Conservation (phyloP, 2,113 vertebrate genomes). For the Gobiocypris rarus region DNA sequence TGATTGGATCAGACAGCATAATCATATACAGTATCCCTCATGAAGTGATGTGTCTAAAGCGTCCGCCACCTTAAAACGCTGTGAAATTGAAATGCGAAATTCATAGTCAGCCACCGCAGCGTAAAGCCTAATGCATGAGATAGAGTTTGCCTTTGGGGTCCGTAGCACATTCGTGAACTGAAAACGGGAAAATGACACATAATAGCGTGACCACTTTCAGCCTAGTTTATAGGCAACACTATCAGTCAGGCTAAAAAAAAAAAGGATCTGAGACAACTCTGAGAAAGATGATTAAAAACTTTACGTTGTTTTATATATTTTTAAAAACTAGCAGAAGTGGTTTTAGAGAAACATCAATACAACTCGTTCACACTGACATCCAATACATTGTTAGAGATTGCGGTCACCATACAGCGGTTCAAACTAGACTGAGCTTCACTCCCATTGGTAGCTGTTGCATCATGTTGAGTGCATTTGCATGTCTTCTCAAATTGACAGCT, state of each 20-base stretch:
- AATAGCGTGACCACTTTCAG: slow-evolving; percentile 1
- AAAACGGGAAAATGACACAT: slow-evolving; percentile 2
- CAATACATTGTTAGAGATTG: not conserved
- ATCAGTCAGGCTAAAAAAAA: not conserved
- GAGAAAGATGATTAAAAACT: not conserved
- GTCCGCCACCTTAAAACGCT: not conserved
- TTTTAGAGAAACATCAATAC: not conserved
- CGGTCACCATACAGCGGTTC: too few relatives aligned
- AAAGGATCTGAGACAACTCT: not conserved
- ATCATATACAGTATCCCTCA: slow-evolving; percentile 25
- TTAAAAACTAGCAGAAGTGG: not conserved
- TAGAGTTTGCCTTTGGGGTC: not conserved
- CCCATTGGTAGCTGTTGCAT: not conserved
- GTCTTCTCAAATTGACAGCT: not conserved
- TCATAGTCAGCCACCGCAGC: not conserved
- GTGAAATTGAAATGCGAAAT: slow-evolving; percentile 24
- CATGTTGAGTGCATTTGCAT: not conserved
- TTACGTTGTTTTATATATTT: not conserved
- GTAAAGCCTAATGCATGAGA: not conserved
- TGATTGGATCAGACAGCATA: slow-evolving; percentile 12
- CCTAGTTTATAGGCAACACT: not conserved
- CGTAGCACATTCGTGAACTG: not conserved
- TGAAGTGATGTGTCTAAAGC: not conserved
- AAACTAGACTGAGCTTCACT: not conserved
- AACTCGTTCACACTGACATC: not conserved